phyloP scores from a whole-genome alignment of 1,140 invertebrate species.

The Papilio polyxenes region DNA sequence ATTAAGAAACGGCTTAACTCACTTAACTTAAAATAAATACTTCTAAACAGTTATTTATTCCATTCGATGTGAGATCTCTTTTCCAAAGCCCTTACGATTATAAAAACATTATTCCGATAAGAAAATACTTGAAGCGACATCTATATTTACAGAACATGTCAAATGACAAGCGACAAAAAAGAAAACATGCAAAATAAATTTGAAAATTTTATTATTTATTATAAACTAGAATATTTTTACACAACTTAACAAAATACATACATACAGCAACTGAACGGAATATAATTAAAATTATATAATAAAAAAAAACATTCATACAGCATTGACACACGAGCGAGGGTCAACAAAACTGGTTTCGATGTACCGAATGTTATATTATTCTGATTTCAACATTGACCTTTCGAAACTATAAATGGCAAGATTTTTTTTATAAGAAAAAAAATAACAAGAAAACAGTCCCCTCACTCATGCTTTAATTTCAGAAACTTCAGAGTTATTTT shows the following conservation, averaged over 20 bases:
- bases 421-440: constrained; percentile 39
- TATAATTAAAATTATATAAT: constrained; percentile 70
- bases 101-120: constrained; percentile 42
- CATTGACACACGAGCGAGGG: constrained; percentile 46
- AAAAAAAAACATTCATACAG: constrained; percentile 69
- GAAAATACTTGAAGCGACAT: constrained; percentile 54
- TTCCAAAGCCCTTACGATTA: constrained; percentile 42
- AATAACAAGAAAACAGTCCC: constrained; percentile 1
- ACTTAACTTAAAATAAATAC: no score
- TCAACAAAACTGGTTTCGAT: constrained; percentile 43
- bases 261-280: constrained; percentile 76
- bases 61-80: constrained; percentile 18
- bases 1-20: no score
- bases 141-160: constrained; percentile 60
- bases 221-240: constrained; percentile 78
- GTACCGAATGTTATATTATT: constrained; percentile 41
- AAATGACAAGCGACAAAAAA: constrained; percentile 62
- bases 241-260: constrained; percentile 80
- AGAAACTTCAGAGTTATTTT: constrained; percentile 33
- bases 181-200: constrained; percentile 73
- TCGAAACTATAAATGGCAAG: constrained; percentile 50
- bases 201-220: constrained; percentile 73
- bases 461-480: background rate
- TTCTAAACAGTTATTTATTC: background rate
- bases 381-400: background rate